Base-by-base conservation (phyloP, 1,140 invertebrate species). In the Drosophila teissieri region DNA sequence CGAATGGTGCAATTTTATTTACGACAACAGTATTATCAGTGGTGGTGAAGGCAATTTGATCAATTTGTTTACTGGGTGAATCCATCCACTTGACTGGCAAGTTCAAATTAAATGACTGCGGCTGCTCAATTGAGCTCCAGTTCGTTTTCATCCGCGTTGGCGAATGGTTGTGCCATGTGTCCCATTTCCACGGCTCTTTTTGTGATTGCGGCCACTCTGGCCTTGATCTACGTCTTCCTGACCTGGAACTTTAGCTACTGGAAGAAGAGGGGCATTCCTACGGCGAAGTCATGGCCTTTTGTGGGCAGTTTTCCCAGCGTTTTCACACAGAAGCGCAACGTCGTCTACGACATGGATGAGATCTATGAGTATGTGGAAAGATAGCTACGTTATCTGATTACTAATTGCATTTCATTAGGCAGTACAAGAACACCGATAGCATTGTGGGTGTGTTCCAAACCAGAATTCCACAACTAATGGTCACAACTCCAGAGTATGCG, bases 401-500 rank as follows among this genome's bases (percentile, higher is more conserved):
- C 22, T 48, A 6, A 48, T 48, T 10, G 24, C 14, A 17, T 3
- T 3, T 31, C 1, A 46, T 1, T 14, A 85, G 82, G 8, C 64
- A 86, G 39, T 81, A 68, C 24, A 85, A 85, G 12, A 39, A 60
- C 19, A 58, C 81, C 3, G 78, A 86, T 2, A 74, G 70, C 22
- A 6, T 86, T 34, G 78, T 86, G 52, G 82, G 82, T 10, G 74
- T 85, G 1, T 54, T 85, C 8, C 80, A 67, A 11, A 81, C 73
- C 0, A 58, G 82, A 0, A 31, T 63, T 12, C 82, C 82, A 4
- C 81, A 86, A 34, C 58, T 94, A 1, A 44, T 94, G 15, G 53
- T 94, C 0, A 76, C 91, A 4, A 93, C 93, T 75, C 92, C 93
- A 0, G 92, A 93, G 44, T 74, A 94, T 12, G 89, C 93, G 0